Evolutionary conservation across 2,797 vertebrate genomes (phyloP), one percentile per base, ranked within the genome.

Genomic region (Channa striata): DNA sequence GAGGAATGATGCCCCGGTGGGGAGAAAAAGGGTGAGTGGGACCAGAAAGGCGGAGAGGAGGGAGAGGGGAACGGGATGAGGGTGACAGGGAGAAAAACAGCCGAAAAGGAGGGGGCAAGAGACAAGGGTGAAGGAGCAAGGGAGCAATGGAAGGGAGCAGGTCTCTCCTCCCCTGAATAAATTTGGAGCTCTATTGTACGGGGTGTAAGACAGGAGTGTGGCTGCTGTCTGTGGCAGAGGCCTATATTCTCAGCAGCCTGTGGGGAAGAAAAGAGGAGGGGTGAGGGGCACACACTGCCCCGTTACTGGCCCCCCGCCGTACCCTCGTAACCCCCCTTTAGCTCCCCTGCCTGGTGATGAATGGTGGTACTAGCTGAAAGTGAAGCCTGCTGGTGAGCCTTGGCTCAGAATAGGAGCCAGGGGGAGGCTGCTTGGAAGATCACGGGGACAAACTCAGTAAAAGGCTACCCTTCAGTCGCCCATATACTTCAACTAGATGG

Each of bases 331-430:
- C 60, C 25, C 33, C 57, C 33, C 46, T 60, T 72, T 77, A 82
- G 88, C 80, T 86, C 89, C 93, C 93, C 93, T 92, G 91, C 89
- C 77, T 88, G 72, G 89, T 94, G 94, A 95, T 95, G 93, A 95
- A 95, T 95, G 91, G 91, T 89, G 91, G 84, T 88, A 91, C 90
- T 94, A 86, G 92, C 91, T 87, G 90, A 93, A 94, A 94, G 91
- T 93, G 93, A 95, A 94, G 93, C 90, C 86, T 91, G 87, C 92
- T 91, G 89, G 92, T 85, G 91, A 90, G 88, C 79, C 84, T 93
- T 93, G 91, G 93, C 91, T 91, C 66, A 75, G 87, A 76, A 76
- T 52, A 30, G 81, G 78, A 84, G 80, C 81, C 83, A 67, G 63
- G 67, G 83, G 80, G 85, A 81, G 83, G 78, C 87, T 83, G 85